Base-by-base conservation (phyloP, 2,888 invertebrate species). In the Eupithecia subumbrata region DNA sequence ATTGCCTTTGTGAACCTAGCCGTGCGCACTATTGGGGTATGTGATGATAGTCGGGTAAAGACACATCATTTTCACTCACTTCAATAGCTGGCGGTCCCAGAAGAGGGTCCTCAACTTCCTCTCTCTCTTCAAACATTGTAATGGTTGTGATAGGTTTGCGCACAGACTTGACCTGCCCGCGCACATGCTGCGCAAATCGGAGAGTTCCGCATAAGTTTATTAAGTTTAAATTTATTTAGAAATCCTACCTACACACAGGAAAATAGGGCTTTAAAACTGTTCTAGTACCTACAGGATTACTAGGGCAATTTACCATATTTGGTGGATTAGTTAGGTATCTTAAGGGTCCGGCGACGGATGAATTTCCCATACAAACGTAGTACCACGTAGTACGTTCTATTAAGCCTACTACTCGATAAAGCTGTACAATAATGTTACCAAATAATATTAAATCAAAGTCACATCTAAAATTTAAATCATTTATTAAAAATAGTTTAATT, bases 171-270 rank as follows among this genome's bases (percentile, higher is more conserved):
- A 25, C 25, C 25, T 25, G 60, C 12, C 60, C 25, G 25, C 60
- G 25, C 60, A 25, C 60, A 60, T 60, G 25, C 60, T 60, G 60
- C 14, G 25, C 60, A 60, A 60, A 60, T 60, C 60, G 60, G 25
- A 60, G 8, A 22, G 56, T 56, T n/a, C n/a, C 52, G 56, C 56
- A 56, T 56, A 56, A 22, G 22, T 56, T 22, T 52, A 16, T 2
- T 52, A 16, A n/a, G 22, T 18, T 12, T 4, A 16, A 45, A 48
- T 18, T 16, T 48, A n/a, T n/a, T 18, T n/a, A 48, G 5, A n/a
- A 48, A 48, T 48, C 45, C 18, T 48, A 7, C 1, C 2, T 18
- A 14, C 7, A 4, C 48, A 48, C 7, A 18, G n/a, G n/a, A 52
- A 30, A 30, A 52, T n/a, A 18, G 48, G 5, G 45, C 1, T 48